Base-by-base conservation (phyloP, 1,140 invertebrate species). In the Macrosteles quadrilineatus region DNA sequence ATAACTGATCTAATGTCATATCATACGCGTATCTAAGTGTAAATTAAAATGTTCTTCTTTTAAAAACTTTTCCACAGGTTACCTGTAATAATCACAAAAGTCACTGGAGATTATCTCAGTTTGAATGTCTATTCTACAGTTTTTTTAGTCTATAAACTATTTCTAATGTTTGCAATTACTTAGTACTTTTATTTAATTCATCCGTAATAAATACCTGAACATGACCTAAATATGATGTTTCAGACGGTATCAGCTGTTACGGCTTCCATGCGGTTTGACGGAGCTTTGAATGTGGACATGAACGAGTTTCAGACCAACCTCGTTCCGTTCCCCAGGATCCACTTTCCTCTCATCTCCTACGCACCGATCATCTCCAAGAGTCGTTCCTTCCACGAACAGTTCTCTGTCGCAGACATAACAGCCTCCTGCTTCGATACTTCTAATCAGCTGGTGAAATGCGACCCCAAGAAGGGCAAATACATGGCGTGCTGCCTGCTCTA, bases 361-460 rank as follows among this genome's bases (percentile, higher is more conserved):
- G 78, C 85, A 17, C 85, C 85, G 4, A 79, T 87, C 11, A 78
- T 83, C 19, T 80, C 80, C 6, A 76, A 78, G 30, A 80, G 82
- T 30, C 81, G 81, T 70, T 82, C 83, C 17, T 78, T 78, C 67
- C 85, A 83, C 72, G 80, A 83, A 45, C 43, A 77, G 62, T 72
- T 81, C 6, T 74, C 77, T 36, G 82, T 91, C 14, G 81, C 85
- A 9, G 88, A 92, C 69, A 85, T 94, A 43, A 92, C 92, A 36
- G 91, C 87, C 77, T 84, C 87, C 1, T 93, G 91, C 73, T 94
- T 94, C 72, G 91, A 94, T 73, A 86, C 90, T n/a, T 77, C 82
- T 25, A 92, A 91, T 78, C 85, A 85, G 72, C 88, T 90, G 87
- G 73, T 80, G 2, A 80, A 80, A 25, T 78, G 78, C 67, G 77